These are phyloP conservation scores for Hydrozoanthus tunicans DNA, from an alignment of 64 coral and sea anemone species.

Conservation along the genomic window DNA sequence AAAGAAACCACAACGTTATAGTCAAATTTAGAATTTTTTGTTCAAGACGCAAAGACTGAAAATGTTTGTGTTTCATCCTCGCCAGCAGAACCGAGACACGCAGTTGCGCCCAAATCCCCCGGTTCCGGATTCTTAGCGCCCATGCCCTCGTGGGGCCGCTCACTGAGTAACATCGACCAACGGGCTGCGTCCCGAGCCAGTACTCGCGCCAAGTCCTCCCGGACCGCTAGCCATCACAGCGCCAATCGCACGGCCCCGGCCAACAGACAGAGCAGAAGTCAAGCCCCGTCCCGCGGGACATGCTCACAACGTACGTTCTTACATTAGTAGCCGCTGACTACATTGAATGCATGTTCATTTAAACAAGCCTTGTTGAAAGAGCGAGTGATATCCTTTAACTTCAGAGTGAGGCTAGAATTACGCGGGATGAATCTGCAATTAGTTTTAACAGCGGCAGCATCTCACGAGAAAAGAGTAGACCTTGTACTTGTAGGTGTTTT, in stretches of 20 bases:
- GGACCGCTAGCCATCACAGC: not conserved
- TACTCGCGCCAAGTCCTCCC: constrained; percentile 18
- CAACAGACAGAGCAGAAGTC: constrained; percentile 37
- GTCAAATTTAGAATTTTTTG: no score
- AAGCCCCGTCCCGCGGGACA: constrained; percentile 41
- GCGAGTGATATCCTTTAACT: no score
- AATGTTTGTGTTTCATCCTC: not conserved
- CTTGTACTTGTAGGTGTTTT: no score
- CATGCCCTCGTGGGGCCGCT: constrained; percentile 53
- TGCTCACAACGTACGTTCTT: constrained; percentile 52
- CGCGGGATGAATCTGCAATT: no score
- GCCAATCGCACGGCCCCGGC: constrained; percentile 29
- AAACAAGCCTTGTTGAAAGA: no score
- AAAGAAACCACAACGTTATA: no score
- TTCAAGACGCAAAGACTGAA: no score
- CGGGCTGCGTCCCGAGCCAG: constrained; percentile 44
- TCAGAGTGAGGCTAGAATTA: no score
- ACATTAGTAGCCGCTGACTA: no score
- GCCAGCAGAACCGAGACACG: constrained; percentile 31
- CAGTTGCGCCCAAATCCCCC: constrained; percentile 23
- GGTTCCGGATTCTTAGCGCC: constrained; percentile 37
- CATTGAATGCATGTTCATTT: no score
- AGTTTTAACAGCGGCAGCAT: no score
- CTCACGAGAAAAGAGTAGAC: no score
- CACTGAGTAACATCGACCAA: constrained; percentile 54